Percentiles rank a stretch among this genome's conserved stretches.
Evolutionary conservation across 2,797 vertebrate genomes (phyloP).

Genomic region (Dipus sagitta): DNA sequence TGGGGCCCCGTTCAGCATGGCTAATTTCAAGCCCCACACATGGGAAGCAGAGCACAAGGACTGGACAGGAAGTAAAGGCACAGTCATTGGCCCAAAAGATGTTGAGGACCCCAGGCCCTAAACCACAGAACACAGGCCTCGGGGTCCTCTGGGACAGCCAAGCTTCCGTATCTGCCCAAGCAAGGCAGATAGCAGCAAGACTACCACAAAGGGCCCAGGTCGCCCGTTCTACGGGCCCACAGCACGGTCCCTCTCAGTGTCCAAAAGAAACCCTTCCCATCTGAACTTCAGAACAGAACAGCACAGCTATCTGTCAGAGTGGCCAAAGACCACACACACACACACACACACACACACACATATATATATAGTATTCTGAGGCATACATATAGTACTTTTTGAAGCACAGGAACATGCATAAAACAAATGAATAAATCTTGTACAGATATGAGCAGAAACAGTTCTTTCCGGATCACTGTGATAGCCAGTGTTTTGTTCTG

Average conservation of each 20-base stretch:
- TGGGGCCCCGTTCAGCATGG: neutral
- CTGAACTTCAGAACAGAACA: neutral
- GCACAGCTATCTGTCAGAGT: neutral
- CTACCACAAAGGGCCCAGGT: neutral
- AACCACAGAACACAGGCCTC: accelerated
- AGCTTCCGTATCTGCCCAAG: accelerated
- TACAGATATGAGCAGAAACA: neutral
- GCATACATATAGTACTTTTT: neutral
- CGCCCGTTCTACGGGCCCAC: neutral
- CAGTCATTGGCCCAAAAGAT: accelerated
- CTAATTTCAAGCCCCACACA: neutral
- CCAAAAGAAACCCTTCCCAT: neutral
- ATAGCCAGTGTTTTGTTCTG: neutral
- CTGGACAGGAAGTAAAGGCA: accelerated
- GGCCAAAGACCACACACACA: no score
- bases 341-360: no score
- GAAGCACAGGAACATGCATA: neutral
- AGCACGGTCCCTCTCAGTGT: neutral
- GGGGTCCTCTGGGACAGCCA: neutral
- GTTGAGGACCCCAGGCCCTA: accelerated
- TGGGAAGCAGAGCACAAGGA: neutral
- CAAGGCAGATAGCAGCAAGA: no score
- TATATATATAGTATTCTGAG: no score
- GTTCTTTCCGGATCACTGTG: neutral
- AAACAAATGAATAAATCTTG: neutral